phyloP scores from a whole-genome alignment of 2,888 invertebrate species.

The Monopis laevigella region DNA sequence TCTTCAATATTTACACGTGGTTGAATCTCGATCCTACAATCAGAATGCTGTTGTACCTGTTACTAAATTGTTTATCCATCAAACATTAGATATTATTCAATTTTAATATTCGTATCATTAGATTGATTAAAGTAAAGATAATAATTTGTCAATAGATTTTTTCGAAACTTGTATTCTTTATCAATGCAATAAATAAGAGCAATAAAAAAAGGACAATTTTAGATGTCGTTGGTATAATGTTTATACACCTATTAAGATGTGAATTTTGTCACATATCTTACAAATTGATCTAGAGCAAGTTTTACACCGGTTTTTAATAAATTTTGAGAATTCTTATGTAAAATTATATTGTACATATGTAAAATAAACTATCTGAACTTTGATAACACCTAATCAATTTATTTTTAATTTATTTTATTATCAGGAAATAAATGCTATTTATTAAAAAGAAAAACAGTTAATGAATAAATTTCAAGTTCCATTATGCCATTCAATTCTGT shows the following conservation, averaged over 20 bases:
- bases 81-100: slow-evolving; percentile 4
- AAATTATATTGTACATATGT: too few species aligned
- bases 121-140: not conserved
- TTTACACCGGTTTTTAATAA: not conserved
- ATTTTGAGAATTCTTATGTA: too few species aligned
- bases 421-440: too few species aligned
- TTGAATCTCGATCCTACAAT: not conserved
- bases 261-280: slow-evolving; percentile 1
- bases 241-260: not conserved
- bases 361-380: too few species aligned
- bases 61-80: slow-evolving; percentile 6
- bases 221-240: not conserved
- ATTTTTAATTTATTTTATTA: too few species aligned
- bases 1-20: slow-evolving; percentile 16
- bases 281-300: not conserved
- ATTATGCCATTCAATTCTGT: too few species aligned
- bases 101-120: not conserved
- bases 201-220: slow-evolving; percentile 3
- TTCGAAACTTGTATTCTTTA: slow-evolving; percentile 1
- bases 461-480: too few species aligned
- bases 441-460: too few species aligned
- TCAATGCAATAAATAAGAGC: not conserved
- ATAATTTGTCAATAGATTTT: slow-evolving; percentile 4
- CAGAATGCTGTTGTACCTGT: slow-evolving; percentile 3
- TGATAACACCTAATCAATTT: too few species aligned